Evolutionary conservation across 2,888 invertebrate genomes (phyloP), one percentile per base, ranked within the genome.

Genomic region (Auanema sp.): DNA sequence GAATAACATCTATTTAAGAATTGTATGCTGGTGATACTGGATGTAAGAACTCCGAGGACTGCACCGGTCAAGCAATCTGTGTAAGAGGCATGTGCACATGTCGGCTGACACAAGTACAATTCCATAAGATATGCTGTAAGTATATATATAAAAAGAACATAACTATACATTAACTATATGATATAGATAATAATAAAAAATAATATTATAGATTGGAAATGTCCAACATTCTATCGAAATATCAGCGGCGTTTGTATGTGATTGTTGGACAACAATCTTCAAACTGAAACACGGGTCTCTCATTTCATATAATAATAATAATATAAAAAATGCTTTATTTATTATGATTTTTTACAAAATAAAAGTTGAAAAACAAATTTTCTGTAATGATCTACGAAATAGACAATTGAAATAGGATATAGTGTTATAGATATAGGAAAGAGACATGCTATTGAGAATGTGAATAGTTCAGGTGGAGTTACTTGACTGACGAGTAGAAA

Each of bases 1-100:
- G 60, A 42, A 55, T 18, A 10, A 16, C n/a, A 41, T 18, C 24
- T 18, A n/a, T 56, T 63, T 16, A 53, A 69, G 69, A 61, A 58
- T 24, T 72, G 12, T 72, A 58, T 50, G 62, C 69, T 12, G 72
- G 79, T 44, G 76, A 79, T 53, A 57, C 61, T 6, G 70, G 68
- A 18, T 79, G 79, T 56, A 62, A 65, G 50, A 60, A 43, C 12
- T 60, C 67, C 21, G 63, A 55, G 43, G 65, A 68, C 23, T 79
- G 79, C 52, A 66, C 61, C 41, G 70, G 76, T 10, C 72, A 72
- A 12, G 72, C 80, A 5, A 57, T 57, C 18, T 81, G 81, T 60
- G 47, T 64, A 16, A 69, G 75, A 12, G 68, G 68, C 5, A 60
- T 73, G 5, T 80, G 80, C 50, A 60, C 69, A 10, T 80, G 80